phyloP scores from a whole-genome alignment of 2,888 invertebrate genomes.

The Blastobasis adustella region DNA sequence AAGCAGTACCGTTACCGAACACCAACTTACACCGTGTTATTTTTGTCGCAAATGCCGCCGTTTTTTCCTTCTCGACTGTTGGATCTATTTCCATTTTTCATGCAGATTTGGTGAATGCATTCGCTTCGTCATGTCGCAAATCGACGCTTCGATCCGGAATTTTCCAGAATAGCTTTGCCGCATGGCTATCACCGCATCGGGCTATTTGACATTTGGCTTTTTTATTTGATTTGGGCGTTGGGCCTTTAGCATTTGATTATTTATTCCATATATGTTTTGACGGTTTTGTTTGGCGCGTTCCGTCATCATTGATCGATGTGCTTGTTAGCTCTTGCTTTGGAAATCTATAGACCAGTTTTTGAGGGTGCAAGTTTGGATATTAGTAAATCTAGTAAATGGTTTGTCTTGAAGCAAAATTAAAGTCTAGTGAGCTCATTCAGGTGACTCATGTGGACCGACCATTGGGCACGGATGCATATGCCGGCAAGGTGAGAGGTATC shows the following conservation, averaged over 20 bases:
- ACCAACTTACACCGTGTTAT: neutral
- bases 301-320: too few relatives aligned
- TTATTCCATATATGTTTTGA: neutral
- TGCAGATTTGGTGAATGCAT: constrained; percentile 30
- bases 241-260: neutral
- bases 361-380: too few relatives aligned
- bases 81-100: constrained; percentile 37
- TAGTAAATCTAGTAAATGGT: too few relatives aligned
- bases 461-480: too few relatives aligned
- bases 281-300: too few relatives aligned
- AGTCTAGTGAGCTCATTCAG: too few relatives aligned
- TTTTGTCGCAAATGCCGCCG: constrained; percentile 21
- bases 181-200: neutral
- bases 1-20: neutral
- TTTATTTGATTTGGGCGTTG: neutral
- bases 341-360: too few relatives aligned
- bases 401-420: too few relatives aligned
- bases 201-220: constrained; percentile 1
- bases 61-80: constrained; percentile 15
- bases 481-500: too few relatives aligned
- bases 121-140: constrained; percentile 23
- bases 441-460: too few relatives aligned
- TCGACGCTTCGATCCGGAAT: constrained; percentile 11
- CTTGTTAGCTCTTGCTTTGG: too few relatives aligned
- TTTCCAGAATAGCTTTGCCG: constrained; percentile 8